A percentile compares a stretch with the other conserved stretches of the same genome.
Evolutionary conservation across 2,888 invertebrate species (phyloP).

Genomic region (Troglohyphantes excavatus): DNA sequence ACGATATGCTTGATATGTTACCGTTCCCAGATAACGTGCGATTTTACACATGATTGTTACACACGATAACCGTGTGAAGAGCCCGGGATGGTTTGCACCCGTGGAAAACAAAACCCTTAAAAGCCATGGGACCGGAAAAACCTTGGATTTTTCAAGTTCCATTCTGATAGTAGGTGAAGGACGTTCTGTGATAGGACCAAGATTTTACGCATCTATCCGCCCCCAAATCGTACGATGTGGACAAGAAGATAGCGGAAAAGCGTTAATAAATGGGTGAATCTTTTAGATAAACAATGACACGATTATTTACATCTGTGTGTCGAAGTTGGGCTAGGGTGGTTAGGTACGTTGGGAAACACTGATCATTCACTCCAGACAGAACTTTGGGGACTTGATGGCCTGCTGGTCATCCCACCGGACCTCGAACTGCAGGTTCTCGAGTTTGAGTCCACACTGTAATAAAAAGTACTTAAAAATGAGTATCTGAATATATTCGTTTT

Average conservation of each 20-base stretch:
- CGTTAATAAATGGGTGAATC: background rate
- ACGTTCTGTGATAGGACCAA: background rate
- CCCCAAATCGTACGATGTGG: conserved; percentile 5
- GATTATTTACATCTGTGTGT: background rate
- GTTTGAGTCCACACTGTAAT: too few relatives aligned
- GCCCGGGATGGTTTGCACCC: background rate
- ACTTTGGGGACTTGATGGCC: too few relatives aligned
- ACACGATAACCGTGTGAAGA: background rate
- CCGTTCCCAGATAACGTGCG: background rate
- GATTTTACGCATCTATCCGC: background rate
- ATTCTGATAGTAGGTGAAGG: background rate
- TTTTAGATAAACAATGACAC: background rate
- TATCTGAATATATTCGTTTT: too few relatives aligned
- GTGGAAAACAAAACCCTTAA: background rate
- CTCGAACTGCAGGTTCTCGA: too few relatives aligned
- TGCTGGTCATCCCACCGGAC: too few relatives aligned
- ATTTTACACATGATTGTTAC: background rate
- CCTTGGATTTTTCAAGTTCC: background rate
- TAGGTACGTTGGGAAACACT: too few relatives aligned
- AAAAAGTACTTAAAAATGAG: too few relatives aligned
- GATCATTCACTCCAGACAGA: too few relatives aligned
- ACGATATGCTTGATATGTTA: background rate
- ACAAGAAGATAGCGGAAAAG: background rate
- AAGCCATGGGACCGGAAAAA: background rate
- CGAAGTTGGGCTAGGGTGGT: background rate